Conservation (phyloP, 2,113 vertebrate species). For the Archocentrus centrarchus region DNA sequence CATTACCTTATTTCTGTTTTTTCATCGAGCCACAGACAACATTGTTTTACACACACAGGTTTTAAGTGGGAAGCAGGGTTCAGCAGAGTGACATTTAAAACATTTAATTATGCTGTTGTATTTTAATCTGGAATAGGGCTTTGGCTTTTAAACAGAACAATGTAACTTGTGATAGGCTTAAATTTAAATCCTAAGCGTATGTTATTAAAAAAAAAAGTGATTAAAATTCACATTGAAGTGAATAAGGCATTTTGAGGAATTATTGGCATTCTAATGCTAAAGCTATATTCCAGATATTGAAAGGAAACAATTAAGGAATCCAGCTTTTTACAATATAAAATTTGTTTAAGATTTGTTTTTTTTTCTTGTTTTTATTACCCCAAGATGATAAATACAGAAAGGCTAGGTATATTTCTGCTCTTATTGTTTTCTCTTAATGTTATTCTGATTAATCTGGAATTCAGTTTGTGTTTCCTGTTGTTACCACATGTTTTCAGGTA, state of each 20-base stretch:
- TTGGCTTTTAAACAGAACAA: not conserved
- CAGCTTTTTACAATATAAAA: not conserved
- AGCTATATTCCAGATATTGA: not conserved
- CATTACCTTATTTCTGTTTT: slow-evolving; percentile 8
- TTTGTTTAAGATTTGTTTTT: not conserved
- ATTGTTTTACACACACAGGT: not conserved
- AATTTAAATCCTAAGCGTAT: slow-evolving; percentile 8
- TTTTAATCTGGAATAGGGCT: slow-evolving; percentile 21
- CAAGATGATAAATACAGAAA: slow-evolving; percentile 4
- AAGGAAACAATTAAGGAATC: not conserved
- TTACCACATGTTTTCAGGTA: slow-evolving; percentile 61
- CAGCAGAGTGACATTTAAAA: slow-evolving; percentile 11
- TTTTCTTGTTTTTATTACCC: not conserved
- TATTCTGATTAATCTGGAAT: slow-evolving; percentile 43
- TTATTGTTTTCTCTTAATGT: slow-evolving; percentile 14
- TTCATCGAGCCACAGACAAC: not conserved
- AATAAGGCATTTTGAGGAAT: not conserved
- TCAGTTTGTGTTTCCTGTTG: slow-evolving; percentile 38
- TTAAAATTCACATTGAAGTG: slow-evolving; percentile 11
- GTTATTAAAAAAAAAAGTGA: not conserved
- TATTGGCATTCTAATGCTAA: not conserved
- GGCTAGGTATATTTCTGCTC: not conserved
- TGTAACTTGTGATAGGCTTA: not conserved
- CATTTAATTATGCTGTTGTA: slow-evolving; percentile 36
- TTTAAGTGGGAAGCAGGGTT: slow-evolving; percentile 1